Evolutionary conservation across 2,113 vertebrate species (phyloP).

Genomic region (Pomatorhinus ruficollis): DNA sequence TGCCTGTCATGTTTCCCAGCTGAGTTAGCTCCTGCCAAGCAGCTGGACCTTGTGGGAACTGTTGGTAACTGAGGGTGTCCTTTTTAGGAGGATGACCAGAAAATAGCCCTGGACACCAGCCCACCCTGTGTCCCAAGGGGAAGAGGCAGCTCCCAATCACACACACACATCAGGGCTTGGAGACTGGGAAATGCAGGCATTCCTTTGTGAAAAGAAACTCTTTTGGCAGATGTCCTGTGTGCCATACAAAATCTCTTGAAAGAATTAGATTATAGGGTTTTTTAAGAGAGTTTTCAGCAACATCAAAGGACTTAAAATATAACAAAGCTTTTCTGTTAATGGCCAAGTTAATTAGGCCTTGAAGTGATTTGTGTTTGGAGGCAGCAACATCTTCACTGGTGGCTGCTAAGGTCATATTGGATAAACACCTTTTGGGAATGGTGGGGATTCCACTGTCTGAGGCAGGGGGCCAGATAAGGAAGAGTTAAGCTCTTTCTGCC

Average conservation of each 20-base stretch:
- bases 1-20: neutral
- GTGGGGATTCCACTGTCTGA: neutral
- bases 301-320: neutral
- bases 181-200: neutral
- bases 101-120: neutral
- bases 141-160: neutral
- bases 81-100: neutral
- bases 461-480: neutral
- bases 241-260: neutral
- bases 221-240: neutral
- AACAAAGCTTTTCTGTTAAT: neutral
- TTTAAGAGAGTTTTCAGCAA: neutral
- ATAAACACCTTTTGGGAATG: neutral
- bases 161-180: neutral
- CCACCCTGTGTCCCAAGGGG: accelerated
- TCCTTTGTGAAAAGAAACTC: neutral
- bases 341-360: neutral
- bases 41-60: neutral
- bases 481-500: neutral
- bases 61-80: neutral
- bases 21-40: neutral
- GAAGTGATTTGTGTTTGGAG: neutral
- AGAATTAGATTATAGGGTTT: neutral
- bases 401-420: neutral
- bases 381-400: neutral